phyloP scores from a whole-genome alignment of 2,113 vertebrate species.

The Zosterops lateralis region DNA sequence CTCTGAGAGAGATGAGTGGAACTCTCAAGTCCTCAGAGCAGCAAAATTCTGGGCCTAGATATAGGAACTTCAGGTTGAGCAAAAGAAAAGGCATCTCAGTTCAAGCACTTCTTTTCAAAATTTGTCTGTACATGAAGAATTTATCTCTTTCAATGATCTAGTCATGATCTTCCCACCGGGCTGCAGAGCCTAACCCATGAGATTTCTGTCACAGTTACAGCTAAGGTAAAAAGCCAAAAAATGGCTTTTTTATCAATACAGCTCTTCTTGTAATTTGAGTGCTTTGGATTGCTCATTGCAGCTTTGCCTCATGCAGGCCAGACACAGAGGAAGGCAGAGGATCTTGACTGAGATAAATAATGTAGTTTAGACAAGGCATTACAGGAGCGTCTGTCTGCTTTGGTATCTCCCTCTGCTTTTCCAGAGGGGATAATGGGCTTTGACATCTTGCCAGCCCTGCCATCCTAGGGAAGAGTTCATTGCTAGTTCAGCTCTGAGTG shows the following conservation, averaged over 20 bases:
- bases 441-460: conserved; percentile 63
- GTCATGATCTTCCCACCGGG: not conserved
- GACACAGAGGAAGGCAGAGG: conserved; percentile 36
- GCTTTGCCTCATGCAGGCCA: not conserved
- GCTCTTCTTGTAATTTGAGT: conserved; percentile 15
- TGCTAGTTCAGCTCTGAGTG: conserved; percentile 30
- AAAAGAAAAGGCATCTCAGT: not conserved
- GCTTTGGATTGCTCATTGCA: not conserved
- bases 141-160: not conserved
- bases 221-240: not conserved
- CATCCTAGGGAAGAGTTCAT: conserved; percentile 16
- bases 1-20: not conserved
- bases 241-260: conserved; percentile 17
- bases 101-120: not conserved
- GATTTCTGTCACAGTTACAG: not conserved
- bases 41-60: not conserved
- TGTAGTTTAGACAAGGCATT: conserved; percentile 42
- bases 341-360: conserved; percentile 63
- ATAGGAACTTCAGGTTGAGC: not conserved
- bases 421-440: conserved; percentile 41
- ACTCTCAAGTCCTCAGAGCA: not conserved
- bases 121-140: not conserved
- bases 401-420: conserved; percentile 47
- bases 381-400: conserved; percentile 32
- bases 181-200: not conserved